Conservation (phyloP, 2,888 invertebrate genomes). For the Candidula unifasciata region DNA sequence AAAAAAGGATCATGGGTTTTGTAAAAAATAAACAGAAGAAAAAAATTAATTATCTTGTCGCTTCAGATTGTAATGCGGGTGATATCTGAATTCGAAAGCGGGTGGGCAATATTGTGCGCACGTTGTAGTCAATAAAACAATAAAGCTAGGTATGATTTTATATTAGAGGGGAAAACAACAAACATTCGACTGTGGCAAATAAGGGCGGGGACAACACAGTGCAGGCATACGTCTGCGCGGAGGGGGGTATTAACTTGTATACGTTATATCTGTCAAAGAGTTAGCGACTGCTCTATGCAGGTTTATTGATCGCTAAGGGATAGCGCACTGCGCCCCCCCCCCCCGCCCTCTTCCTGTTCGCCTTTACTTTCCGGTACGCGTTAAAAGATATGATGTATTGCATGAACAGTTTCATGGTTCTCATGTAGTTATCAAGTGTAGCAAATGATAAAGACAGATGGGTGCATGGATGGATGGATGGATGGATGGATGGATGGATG, state of each 20-base stretch:
- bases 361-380: no score
- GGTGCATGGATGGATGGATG: no score
- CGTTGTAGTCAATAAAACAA: background rate
- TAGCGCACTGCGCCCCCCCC: no score
- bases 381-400: no score
- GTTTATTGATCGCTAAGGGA: no score
- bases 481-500: no score
- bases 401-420: no score
- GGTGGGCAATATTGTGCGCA: background rate
- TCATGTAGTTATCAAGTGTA: no score
- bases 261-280: background rate
- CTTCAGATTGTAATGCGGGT: background rate
- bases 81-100: conserved; percentile 31
- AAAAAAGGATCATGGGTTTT: background rate
- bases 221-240: background rate
- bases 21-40: conserved; percentile 36
- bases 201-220: background rate
- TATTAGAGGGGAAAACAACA: background rate
- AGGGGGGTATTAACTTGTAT: background rate
- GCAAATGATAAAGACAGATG: no score
- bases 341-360: no score
- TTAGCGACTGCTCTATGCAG: no score
- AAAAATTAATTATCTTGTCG: conserved; percentile 19
- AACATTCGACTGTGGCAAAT: background rate
- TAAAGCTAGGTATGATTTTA: background rate